Conservation (phyloP, 2,888 invertebrate species). For the Volucella zonaria region DNA sequence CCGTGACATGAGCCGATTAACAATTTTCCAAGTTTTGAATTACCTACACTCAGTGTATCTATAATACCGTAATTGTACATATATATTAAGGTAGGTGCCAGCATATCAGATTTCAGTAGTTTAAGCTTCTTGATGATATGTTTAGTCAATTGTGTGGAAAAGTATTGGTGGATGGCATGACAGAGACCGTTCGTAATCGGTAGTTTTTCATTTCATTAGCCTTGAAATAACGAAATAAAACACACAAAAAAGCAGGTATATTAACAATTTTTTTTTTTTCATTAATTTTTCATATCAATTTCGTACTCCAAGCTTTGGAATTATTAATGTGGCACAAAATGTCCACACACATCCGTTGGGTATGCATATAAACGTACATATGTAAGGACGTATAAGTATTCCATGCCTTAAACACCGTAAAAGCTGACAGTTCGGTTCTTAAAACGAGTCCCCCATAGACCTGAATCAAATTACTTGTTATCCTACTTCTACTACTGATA, state of each 20-base stretch:
- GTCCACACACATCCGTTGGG: slow-evolving; percentile 60
- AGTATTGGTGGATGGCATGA: slow-evolving; percentile 64
- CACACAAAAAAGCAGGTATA: slow-evolving; percentile 1
- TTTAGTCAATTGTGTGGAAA: slow-evolving; percentile 82
- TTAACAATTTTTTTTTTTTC: not conserved
- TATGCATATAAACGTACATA: not conserved
- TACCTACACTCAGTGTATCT: slow-evolving; percentile 74
- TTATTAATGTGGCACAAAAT: slow-evolving; percentile 58
- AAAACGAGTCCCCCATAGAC: slow-evolving; percentile 48
- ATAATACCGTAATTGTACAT: slow-evolving; percentile 77
- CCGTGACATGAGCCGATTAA: slow-evolving; percentile 83
- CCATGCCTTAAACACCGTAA: slow-evolving; percentile 42
- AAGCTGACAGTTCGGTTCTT: slow-evolving; percentile 54
- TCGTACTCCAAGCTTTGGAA: slow-evolving; percentile 56
- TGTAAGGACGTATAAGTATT: too few species aligned
- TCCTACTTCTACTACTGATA: slow-evolving; percentile 69
- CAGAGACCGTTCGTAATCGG: slow-evolving; percentile 37
- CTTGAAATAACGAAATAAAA: slow-evolving; percentile 36
- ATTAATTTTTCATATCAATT: slow-evolving; percentile 58
- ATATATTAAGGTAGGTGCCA: slow-evolving; percentile 82
- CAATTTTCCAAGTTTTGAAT: slow-evolving; percentile 80
- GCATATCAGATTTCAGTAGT: slow-evolving; percentile 79
- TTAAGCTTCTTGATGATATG: slow-evolving; percentile 78
- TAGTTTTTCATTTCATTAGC: slow-evolving; percentile 71
- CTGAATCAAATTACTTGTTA: slow-evolving; percentile 73